Conservation (phyloP, 2,888 invertebrate species). For the Lepidocyrtoides sp. region DNA sequence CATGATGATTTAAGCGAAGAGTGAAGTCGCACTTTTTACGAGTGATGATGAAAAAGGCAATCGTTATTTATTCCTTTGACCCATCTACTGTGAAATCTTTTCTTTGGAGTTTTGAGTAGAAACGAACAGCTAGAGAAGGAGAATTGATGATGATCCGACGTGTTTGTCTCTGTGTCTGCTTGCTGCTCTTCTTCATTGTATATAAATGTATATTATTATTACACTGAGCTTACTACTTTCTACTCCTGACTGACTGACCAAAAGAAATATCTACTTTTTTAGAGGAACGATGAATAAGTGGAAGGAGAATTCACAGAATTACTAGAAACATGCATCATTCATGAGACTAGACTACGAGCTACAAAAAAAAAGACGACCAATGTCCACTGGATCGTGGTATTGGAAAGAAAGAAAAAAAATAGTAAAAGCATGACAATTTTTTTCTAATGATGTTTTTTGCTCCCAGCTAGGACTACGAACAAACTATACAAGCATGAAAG, state of each 20-base stretch:
- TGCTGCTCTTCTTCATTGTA: neutral
- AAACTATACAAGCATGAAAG: too few species aligned
- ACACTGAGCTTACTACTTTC: neutral
- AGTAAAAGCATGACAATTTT: conserved; percentile 50
- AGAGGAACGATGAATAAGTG: neutral
- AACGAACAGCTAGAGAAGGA: neutral
- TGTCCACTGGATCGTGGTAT: conserved; percentile 61
- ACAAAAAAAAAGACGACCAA: neutral
- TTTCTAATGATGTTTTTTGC: conserved; percentile 53
- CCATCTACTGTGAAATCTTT: conserved; percentile 72
- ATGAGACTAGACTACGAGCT: conserved; percentile 69
- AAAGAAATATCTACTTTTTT: conserved; percentile 44
- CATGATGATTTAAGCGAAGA: conserved; percentile 6
- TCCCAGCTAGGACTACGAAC: too few species aligned
- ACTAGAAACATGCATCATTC: conserved; percentile 77
- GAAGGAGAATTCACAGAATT: neutral
- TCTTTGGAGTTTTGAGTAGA: neutral
- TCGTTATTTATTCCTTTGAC: conserved; percentile 70
- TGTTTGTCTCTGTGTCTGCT: neutral
- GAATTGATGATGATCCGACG: conserved; percentile 53
- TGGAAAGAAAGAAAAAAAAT: conserved; percentile 7
- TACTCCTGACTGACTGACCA: conserved; percentile 63
- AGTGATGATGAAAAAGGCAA: conserved; percentile 53
- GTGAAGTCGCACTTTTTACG: neutral
- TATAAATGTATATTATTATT: neutral